Evolutionary conservation across 2,888 invertebrate genomes (phyloP).

Genomic region (Tachina fera): DNA sequence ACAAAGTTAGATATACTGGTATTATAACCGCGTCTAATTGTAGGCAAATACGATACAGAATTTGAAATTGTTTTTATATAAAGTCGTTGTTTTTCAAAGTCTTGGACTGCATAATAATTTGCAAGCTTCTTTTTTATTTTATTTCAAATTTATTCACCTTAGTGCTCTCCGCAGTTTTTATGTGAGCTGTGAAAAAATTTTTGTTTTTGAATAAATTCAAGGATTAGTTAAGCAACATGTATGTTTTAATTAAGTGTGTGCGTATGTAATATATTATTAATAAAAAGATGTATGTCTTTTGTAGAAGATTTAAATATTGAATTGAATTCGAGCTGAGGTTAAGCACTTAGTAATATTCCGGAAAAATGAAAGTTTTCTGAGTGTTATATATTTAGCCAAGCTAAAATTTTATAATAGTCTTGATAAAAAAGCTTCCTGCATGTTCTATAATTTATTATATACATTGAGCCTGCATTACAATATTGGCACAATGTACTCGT

Average conservation of each 20-base stretch:
- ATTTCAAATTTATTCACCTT: conserved; percentile 6
- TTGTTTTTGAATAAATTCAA: conserved; percentile 47
- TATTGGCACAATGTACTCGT: too few relatives aligned
- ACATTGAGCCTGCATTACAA: too few relatives aligned
- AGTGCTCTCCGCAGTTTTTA: conserved; percentile 42
- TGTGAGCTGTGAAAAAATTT: neutral
- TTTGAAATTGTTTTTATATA: conserved; percentile 21
- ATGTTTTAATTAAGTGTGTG: conserved; percentile 25
- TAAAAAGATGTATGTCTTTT: neutral
- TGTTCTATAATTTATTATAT: too few relatives aligned
- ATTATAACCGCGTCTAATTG: conserved; percentile 48
- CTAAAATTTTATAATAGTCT: too few relatives aligned
- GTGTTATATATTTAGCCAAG: too few relatives aligned
- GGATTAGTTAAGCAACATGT: conserved; percentile 21
- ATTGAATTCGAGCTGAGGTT: too few relatives aligned
- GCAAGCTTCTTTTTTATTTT: conserved; percentile 23
- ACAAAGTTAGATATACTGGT: conserved; percentile 32
- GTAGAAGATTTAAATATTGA: neutral
- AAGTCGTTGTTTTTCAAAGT: conserved; percentile 19
- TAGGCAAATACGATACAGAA: conserved; percentile 32
- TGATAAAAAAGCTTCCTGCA: too few relatives aligned
- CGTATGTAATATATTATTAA: neutral
- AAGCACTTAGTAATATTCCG: too few relatives aligned
- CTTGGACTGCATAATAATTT: conserved; percentile 29
- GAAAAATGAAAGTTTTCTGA: too few relatives aligned